These are phyloP conservation scores for Phragmatobia fuliginosa DNA, from an alignment of 2,888 invertebrate species.

Conservation along the genomic window DNA sequence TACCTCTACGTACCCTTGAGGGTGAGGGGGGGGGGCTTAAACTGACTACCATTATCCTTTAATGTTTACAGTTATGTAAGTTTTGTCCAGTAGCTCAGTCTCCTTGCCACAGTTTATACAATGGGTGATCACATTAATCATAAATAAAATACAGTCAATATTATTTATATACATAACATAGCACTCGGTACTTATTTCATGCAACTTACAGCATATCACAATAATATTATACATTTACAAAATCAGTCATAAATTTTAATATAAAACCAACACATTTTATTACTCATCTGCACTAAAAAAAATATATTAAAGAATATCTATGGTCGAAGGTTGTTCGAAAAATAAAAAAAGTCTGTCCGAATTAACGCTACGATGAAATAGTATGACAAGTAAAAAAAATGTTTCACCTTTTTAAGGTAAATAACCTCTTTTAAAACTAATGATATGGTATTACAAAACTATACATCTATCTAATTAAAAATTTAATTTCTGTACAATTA, in stretches of 20 bases:
- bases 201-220: conserved; percentile 18
- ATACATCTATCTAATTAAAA: conserved; percentile 26
- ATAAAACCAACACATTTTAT: conserved; percentile 4
- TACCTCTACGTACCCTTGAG: not conserved
- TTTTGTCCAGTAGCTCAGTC: not conserved
- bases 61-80: not conserved
- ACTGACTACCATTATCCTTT: not conserved
- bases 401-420: not conserved
- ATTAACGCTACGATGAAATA: not conserved
- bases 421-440: conserved; percentile 26
- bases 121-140: conserved; percentile 1
- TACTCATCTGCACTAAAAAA: not conserved
- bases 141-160: conserved; percentile 2
- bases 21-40: not conserved
- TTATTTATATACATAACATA: conserved; percentile 12
- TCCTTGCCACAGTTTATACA: not conserved
- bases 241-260: conserved; percentile 15
- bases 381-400: not conserved
- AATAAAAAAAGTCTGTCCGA: conserved; percentile 9
- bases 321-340: conserved; percentile 11
- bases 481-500: conserved; percentile 37
- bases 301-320: conserved; percentile 6
- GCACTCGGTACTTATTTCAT: conserved; percentile 11
- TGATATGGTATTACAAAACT: conserved; percentile 42
- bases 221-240: conserved; percentile 11